phyloP scores from a whole-genome alignment of 64 coral and sea anemone genomes.

The Trachythela sp. region DNA sequence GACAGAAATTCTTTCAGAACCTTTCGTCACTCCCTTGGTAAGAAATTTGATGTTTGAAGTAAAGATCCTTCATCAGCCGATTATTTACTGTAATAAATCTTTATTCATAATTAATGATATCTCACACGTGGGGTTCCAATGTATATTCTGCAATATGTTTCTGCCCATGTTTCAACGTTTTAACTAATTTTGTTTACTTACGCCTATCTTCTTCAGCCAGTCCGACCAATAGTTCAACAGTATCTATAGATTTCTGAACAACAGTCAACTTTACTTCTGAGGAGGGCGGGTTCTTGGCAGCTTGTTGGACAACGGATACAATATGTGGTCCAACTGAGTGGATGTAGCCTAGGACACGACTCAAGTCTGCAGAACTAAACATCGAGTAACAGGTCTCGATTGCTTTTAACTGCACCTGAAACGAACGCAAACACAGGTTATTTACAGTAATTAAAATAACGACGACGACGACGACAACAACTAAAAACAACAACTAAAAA shows the following conservation, averaged over 20 bases:
- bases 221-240: constrained; percentile 66
- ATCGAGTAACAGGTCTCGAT: constrained; percentile 75
- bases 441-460: neutral
- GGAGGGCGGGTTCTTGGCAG: constrained; percentile 13
- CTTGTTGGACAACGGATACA: constrained; percentile 29
- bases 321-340: constrained; percentile 77
- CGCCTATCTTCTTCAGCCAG: constrained; percentile 68
- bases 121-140: too few species aligned
- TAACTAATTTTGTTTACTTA: constrained; percentile 36
- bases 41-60: too few species aligned
- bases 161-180: too few species aligned
- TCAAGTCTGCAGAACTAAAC: constrained; percentile 73
- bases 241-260: constrained; percentile 69
- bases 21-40: too few species aligned
- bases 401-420: constrained; percentile 85
- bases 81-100: too few species aligned
- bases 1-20: too few species aligned
- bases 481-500: neutral
- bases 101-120: too few species aligned
- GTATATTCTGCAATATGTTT: too few species aligned
- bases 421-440: neutral
- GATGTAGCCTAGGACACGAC: constrained; percentile 63
- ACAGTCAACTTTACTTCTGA: constrained; percentile 70
- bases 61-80: too few species aligned
- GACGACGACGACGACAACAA: neutral